phyloP scores from a whole-genome alignment of 2,888 invertebrate species.

The Protophormia terraenovae region DNA sequence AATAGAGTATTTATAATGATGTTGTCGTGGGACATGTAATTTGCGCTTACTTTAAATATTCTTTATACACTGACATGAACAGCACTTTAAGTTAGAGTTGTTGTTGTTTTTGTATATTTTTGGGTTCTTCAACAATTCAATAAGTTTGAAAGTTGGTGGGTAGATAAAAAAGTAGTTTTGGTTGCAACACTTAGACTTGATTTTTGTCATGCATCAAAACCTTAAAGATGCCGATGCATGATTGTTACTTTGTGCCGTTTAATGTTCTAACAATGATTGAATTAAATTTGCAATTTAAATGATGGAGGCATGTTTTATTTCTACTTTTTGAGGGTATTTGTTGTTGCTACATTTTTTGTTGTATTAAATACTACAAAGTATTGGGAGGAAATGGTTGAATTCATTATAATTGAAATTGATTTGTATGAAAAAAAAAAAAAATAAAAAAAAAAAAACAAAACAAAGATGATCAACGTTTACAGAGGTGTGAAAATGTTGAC shows the following conservation, averaged over 20 bases:
- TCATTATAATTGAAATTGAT: slow-evolving; percentile 41
- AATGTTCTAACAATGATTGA: slow-evolving; percentile 66
- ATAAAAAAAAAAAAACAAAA: background rate
- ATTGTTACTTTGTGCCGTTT: slow-evolving; percentile 33
- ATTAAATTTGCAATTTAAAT: slow-evolving; percentile 67
- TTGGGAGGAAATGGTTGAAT: slow-evolving; percentile 26
- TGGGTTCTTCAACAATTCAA: background rate
- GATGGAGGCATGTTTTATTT: slow-evolving; percentile 46
- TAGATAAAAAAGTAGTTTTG: too few relatives aligned
- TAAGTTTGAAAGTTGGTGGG: slow-evolving; percentile 11
- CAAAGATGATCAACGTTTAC: slow-evolving; percentile 16
- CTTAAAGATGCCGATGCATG: slow-evolving; percentile 63
- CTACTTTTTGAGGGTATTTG: slow-evolving; percentile 22
- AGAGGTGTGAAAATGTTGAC: slow-evolving; percentile 49
- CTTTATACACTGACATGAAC: slow-evolving; percentile 9
- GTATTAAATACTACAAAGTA: slow-evolving; percentile 10
- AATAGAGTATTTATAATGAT: slow-evolving; percentile 67
- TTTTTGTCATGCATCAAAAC: slow-evolving; percentile 56
- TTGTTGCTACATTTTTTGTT: background rate
- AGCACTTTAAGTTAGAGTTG: slow-evolving; percentile 9
- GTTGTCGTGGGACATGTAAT: slow-evolving; percentile 67
- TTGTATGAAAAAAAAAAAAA: background rate
- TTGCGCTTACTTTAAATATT: slow-evolving; percentile 64
- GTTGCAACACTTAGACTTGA: slow-evolving; percentile 42
- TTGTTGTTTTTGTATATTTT: background rate